Percentiles rank a stretch among this genome's conserved stretches.
These are phyloP conservation scores for Ephialtes manifestator DNA, from an alignment of 2,888 invertebrate genomes.

Conservation along the genomic window DNA sequence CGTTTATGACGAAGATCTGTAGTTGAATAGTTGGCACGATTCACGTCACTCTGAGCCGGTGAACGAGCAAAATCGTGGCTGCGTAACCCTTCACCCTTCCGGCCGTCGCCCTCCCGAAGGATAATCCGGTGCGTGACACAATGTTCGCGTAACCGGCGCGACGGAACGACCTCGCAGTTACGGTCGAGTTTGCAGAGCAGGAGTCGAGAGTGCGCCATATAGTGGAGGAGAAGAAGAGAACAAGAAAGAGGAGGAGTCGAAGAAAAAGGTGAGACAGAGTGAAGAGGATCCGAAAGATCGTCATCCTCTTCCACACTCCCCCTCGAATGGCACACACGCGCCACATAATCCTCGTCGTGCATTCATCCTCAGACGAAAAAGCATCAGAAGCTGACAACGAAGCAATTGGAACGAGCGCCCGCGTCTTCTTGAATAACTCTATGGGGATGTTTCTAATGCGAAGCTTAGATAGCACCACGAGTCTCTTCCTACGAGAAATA, in stretches of 20 bases:
- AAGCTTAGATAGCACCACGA: constrained; percentile 74
- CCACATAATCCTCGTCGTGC: constrained; percentile 80
- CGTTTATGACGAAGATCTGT: constrained; percentile 59
- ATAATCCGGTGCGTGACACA: constrained; percentile 82
- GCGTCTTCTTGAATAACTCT: constrained; percentile 77
- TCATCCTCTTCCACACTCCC: constrained; percentile 27
- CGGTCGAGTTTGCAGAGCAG: constrained; percentile 5
- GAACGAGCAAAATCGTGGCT: constrained; percentile 60
- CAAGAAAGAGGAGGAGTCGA: constrained; percentile 34
- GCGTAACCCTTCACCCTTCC: constrained; percentile 65
- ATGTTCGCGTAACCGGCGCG: constrained; percentile 81
- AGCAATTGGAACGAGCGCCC: constrained; percentile 48
- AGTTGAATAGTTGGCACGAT: constrained; percentile 71
- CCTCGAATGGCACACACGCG: constrained; percentile 70
- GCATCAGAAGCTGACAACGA: constrained; percentile 57
- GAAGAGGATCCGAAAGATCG: constrained; percentile 55
- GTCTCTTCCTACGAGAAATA: constrained; percentile 12
- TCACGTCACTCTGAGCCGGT: constrained; percentile 56
- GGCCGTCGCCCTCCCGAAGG: constrained; percentile 59
- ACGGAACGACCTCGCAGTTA: constrained; percentile 61
- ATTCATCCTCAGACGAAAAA: constrained; percentile 81
- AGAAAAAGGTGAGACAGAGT: constrained; percentile 39
- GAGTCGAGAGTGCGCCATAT: constrained; percentile 10
- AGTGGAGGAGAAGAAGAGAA: constrained; percentile 28
- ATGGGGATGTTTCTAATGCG: constrained; percentile 81